Conservation (phyloP, 2,888 invertebrate species). For the Selenia dentaria region DNA sequence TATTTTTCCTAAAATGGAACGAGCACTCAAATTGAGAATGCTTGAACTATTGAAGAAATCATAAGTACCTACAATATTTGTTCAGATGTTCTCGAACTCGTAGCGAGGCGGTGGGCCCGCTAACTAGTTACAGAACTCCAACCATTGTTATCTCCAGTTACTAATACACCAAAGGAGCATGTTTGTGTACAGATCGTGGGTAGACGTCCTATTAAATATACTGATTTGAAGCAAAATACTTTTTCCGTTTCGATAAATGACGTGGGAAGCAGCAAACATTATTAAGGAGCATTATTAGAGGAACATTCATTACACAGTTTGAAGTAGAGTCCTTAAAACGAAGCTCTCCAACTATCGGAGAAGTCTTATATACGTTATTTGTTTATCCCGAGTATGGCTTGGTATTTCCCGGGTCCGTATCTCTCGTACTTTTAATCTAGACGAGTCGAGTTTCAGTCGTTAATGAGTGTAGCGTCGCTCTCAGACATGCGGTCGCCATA, state of each 20-base stretch:
- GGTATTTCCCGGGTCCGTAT: conserved; percentile 53
- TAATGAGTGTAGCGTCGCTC: conserved; percentile 82
- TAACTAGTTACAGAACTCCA: conserved; percentile 42
- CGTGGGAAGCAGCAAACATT: conserved; percentile 2
- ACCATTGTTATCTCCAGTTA: conserved; percentile 35
- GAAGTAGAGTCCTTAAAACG: conserved; percentile 34
- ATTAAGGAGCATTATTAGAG: conserved; percentile 21
- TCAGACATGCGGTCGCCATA: conserved; percentile 83
- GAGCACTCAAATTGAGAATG: conserved; percentile 40
- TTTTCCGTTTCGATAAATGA: conserved; percentile 18
- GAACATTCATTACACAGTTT: conserved; percentile 42
- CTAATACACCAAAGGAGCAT: conserved; percentile 37
- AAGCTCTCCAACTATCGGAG: conserved; percentile 45
- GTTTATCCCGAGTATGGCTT: conserved; percentile 46
- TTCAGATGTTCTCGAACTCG: conserved; percentile 47
- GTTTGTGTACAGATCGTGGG: conserved; percentile 25
- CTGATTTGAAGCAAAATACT: conserved; percentile 18
- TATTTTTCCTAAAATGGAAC: conserved; percentile 33
- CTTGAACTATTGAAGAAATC: conserved; percentile 43
- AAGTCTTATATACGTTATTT: conserved; percentile 51
- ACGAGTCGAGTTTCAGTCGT: conserved; percentile 74
- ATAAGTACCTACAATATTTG: conserved; percentile 48
- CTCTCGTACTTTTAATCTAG: conserved; percentile 77
- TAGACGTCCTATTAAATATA: conserved; percentile 19
- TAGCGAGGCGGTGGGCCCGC: conserved; percentile 38